Conservation (phyloP, 2,888 invertebrate genomes). For the Oegoconia quadripuncta region DNA sequence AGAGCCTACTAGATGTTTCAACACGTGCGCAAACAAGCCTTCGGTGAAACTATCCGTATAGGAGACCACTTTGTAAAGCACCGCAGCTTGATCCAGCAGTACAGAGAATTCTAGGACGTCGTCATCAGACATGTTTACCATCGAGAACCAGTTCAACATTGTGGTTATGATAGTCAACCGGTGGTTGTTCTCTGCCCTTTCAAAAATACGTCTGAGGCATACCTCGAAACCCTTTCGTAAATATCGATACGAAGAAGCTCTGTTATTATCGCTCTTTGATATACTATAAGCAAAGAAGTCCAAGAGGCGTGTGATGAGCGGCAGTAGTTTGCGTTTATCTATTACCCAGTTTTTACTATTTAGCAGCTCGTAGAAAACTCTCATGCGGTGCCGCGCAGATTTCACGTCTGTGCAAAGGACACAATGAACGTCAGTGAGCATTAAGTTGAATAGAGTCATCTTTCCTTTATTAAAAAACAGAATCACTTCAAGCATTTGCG, state of each 20-base stretch:
- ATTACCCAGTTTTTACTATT: constrained; percentile 66
- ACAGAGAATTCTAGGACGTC: constrained; percentile 73
- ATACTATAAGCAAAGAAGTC: constrained; percentile 67
- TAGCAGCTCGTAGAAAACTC: constrained; percentile 71
- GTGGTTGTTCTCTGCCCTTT: constrained; percentile 64
- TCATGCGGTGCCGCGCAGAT: constrained; percentile 61
- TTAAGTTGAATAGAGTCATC: constrained; percentile 42
- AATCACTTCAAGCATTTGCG: constrained; percentile 48
- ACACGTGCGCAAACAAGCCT: constrained; percentile 64
- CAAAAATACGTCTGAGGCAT: constrained; percentile 72
- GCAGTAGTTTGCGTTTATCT: constrained; percentile 50
- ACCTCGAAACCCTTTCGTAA: constrained; percentile 75
- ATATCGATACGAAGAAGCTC: constrained; percentile 38
- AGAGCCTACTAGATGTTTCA: constrained; percentile 67
- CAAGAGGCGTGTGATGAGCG: constrained; percentile 62
- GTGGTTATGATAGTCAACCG: constrained; percentile 65
- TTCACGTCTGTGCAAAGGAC: constrained; percentile 42
- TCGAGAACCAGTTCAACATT: constrained; percentile 73
- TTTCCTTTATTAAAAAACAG: constrained; percentile 43
- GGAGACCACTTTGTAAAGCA: constrained; percentile 53
- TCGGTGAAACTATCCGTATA: constrained; percentile 65
- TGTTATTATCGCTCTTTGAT: constrained; percentile 25
- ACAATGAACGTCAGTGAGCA: constrained; percentile 52
- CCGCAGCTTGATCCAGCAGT: constrained; percentile 73
- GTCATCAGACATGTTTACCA: constrained; percentile 54